A percentile compares a stretch with the other conserved stretches of the same genome.
These are phyloP conservation scores for Rafetus swinhoei DNA, from an alignment of 2,113 vertebrate genomes.

Conservation along the genomic window DNA sequence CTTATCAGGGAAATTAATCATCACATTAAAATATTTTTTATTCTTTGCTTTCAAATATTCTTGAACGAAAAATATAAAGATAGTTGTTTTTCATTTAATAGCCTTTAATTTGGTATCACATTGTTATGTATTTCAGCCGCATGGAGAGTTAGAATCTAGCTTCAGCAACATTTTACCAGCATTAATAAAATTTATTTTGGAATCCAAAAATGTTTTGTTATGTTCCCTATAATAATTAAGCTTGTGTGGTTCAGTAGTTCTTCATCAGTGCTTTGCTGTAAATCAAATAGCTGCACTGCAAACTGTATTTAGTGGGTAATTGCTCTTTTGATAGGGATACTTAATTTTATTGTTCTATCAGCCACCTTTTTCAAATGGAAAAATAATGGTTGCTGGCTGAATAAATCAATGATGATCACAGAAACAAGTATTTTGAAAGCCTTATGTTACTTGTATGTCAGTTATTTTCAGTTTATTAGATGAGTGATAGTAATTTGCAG, in stretches of 20 bases:
- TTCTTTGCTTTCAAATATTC: not conserved
- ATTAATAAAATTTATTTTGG: not conserved
- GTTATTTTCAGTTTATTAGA: not conserved
- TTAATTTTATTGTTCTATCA: not conserved
- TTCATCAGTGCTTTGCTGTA: not conserved
- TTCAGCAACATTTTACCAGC: rapidly evolving
- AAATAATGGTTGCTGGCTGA: not conserved
- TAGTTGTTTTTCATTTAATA: not conserved
- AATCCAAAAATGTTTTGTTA: not conserved
- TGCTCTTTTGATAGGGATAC: not conserved
- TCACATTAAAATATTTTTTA: not conserved
- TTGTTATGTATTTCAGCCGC: rapidly evolving
- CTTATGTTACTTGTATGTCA: not conserved
- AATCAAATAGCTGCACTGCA: not conserved
- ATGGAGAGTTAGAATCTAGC: not conserved
- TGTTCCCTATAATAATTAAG: not conserved
- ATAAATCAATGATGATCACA: not conserved
- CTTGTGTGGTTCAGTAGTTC: rapidly evolving
- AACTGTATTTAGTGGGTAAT: not conserved
- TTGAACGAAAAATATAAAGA: not conserved
- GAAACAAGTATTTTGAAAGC: not conserved
- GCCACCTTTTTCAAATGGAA: not conserved
- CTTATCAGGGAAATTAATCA: not conserved
- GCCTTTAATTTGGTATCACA: not conserved
- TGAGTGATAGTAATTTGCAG: not conserved